Conservation (phyloP, 2,888 invertebrate genomes). For the Augiades crinisus region DNA sequence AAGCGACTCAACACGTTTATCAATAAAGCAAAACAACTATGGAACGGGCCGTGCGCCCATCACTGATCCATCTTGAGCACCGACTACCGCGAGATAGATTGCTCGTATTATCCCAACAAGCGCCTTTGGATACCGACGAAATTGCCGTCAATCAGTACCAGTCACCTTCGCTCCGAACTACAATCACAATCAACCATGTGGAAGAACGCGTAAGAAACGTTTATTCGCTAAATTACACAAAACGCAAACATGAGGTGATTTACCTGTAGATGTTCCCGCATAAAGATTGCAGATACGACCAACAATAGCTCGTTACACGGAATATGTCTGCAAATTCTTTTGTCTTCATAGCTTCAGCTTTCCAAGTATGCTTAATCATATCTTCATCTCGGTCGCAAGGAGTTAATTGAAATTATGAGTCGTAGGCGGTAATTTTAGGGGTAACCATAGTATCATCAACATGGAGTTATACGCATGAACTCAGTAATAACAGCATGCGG, state of each 20-base stretch:
- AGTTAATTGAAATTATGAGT: constrained; percentile 74
- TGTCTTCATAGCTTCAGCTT: constrained; percentile 33
- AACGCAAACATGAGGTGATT: constrained; percentile 49
- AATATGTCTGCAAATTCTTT: constrained; percentile 37
- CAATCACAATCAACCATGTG: constrained; percentile 50
- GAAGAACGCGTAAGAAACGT: constrained; percentile 49
- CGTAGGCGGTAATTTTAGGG: constrained; percentile 54
- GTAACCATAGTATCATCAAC: constrained; percentile 50
- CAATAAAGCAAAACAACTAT: constrained; percentile 72
- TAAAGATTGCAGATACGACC: constrained; percentile 46
- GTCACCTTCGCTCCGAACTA: constrained; percentile 48
- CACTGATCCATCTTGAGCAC: constrained; percentile 66
- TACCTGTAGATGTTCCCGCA: constrained; percentile 39
- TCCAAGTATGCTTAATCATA: constrained; percentile 32
- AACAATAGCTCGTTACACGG: constrained; percentile 49
- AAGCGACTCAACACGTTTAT: constrained; percentile 62
- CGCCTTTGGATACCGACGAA: constrained; percentile 45
- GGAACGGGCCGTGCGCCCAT: constrained; percentile 72
- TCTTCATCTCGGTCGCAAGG: constrained; percentile 42
- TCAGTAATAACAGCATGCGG: constrained; percentile 68
- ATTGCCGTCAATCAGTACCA: constrained; percentile 67
- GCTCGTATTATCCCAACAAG: constrained; percentile 70
- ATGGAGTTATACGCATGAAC: constrained; percentile 54
- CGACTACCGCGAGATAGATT: constrained; percentile 68
- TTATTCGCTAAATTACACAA: constrained; percentile 32